Base-by-base conservation (phyloP, 2,888 invertebrate species). In the Crocallis elinguaria region DNA sequence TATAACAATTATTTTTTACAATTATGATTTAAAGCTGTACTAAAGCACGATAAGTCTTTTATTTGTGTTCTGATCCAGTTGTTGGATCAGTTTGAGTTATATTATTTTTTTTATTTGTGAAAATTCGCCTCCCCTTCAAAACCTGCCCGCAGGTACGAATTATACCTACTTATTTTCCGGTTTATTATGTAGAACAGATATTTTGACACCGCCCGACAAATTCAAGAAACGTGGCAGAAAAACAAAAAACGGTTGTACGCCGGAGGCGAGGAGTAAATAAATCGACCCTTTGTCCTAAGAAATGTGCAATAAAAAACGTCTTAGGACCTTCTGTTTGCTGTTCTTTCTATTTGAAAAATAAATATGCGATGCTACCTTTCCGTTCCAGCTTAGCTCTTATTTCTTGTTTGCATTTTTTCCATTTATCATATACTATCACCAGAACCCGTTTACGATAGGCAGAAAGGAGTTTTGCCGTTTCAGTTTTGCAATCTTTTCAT, bases 281-380 rank as follows among this genome's bases (percentile, higher is more conserved):
- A 69, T 68, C 65, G 66, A 69, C 70, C 73, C 69, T 70, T 73
- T 70, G 75, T 70, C 68, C 73, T 65, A 61, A 57, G 66, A 72
- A 72, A 77, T 73, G 71, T 69, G 67, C 70, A 68, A 75, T 77
- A 77, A 77, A 75, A 77, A 56, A 54, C 33, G 36, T 45, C 69
- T 67, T 67, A 63, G 60, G 60, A 36, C 62, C 59, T 45, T 58
- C 61, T 57, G 61, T 60, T 64, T 51, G 52, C 50, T 39, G 36
- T 37, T 54, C 54, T 49, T 61, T 67, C 62, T 69, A 57, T 60
- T 62, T 58, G 63, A 45, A 54, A 62, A 66, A 72, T 66, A 71
- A 67, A 72, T 63, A 62, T 65, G 35, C 66, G 60, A 46, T 64
- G 61, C 57, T 50, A 37, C 44, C 45, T 41, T 30, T 14, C 44